Base-by-base conservation (phyloP, 2,888 invertebrate species). In the Gnatocerus cornutus region DNA sequence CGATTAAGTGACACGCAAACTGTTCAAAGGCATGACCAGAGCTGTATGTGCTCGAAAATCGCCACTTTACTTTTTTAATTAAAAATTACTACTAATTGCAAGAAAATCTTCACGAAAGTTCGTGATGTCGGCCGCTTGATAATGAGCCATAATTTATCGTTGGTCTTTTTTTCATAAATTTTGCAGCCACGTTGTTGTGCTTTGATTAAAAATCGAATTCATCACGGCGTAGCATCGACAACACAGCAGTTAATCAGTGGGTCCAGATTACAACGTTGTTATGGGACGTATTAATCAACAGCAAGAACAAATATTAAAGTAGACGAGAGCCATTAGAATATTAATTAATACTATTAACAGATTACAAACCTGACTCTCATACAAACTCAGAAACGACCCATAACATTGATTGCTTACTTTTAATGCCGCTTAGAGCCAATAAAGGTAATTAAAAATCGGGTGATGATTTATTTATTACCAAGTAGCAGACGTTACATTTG, bases 1-100 rank as follows among this genome's bases (percentile, higher is more conserved):
- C 71, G 75, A 74, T 72, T 72, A 73, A 71, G 59, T 56, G 71
- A 65, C 77, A 77, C 73, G 77, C 76, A 62, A 77, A 65, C 70
- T 27, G 61, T 14, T 45, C 13, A 67, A 58, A 52, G 37, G 39
- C 39, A 39, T 33, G 16, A 6, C 30, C 33, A 13, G 46, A 21
- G 16, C 13, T 48, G 55, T 56, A 45, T 64, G 65, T 53, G 61
- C 52, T 48, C 37, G 62, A 39, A 68, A 67, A 68, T 55, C 56
- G 48, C 63, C 41, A 55, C 46, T 45, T 64, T 45, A 56, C 10
- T 64, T 21, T 56, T 48, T 21, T 66, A 39, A 66, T 66, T 66
- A 58, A 58, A 67, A 46, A 59, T 61, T 59, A 52, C 50, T 66
- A 9, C 29, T 41, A 53, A 53, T 37, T 53, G 53, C 33, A 53